These are phyloP conservation scores for Aphaenogaster rudis DNA, from an alignment of 1,140 invertebrate genomes.

Conservation along the genomic window DNA sequence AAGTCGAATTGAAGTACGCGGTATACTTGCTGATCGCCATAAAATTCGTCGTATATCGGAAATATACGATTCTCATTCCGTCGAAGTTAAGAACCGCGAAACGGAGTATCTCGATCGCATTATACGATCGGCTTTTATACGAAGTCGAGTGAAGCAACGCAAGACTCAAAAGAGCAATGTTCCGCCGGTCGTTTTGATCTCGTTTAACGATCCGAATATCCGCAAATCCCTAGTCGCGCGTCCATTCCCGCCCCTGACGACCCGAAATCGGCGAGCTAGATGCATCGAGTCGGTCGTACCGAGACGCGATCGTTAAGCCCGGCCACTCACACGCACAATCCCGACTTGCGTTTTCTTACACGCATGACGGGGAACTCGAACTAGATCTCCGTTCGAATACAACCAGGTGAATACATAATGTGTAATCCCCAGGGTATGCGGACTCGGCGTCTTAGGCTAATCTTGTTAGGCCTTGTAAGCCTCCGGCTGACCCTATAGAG, in stretches of 20 bases:
- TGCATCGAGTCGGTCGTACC: constrained; percentile 38
- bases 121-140: background rate
- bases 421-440: constrained; percentile 86
- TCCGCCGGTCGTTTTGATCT: constrained; percentile 1
- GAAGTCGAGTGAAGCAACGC: background rate
- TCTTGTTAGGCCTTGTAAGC: constrained; percentile 86
- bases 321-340: constrained; percentile 53
- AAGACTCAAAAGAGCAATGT: background rate
- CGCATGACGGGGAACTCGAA: constrained; percentile 74
- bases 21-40: background rate
- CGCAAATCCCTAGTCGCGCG: constrained; percentile 20
- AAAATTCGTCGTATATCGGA: background rate
- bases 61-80: background rate
- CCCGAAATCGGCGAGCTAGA: constrained; percentile 36
- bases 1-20: constrained; percentile 5
- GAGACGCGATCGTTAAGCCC: constrained; percentile 51
- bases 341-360: constrained; percentile 54
- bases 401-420: constrained; percentile 86
- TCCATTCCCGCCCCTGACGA: background rate
- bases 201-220: constrained; percentile 43
- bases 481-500: constrained; percentile 85
- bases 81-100: background rate
- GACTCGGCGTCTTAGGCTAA: constrained; percentile 86
- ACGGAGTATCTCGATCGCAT: background rate
- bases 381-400: constrained; percentile 84